Evolutionary conservation across 2,113 vertebrate genomes (phyloP).

Genomic region (Gnathonemus echidnorhynchus): DNA sequence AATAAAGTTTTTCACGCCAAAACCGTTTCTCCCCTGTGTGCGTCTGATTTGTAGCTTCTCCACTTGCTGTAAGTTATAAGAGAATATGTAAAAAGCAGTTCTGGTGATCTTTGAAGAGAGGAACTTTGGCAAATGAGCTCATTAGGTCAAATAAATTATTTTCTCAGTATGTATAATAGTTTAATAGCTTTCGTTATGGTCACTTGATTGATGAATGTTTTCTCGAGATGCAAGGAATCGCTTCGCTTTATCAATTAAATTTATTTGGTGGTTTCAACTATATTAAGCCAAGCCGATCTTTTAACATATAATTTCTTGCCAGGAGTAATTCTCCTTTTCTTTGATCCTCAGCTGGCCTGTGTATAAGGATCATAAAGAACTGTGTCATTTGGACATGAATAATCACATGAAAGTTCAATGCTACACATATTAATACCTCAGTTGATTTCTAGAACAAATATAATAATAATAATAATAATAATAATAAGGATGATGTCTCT

Average conservation of each 20-base stretch:
- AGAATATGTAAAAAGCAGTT: not conserved
- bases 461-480: not conserved
- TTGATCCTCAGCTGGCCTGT: slow-evolving; percentile 62
- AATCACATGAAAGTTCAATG: slow-evolving; percentile 49
- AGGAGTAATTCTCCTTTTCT: slow-evolving; percentile 53
- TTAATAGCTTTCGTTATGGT: slow-evolving; percentile 33
- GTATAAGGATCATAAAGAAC: slow-evolving; percentile 66
- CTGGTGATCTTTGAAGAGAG: not conserved
- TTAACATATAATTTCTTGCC: slow-evolving; percentile 61
- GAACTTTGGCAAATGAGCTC: slow-evolving; percentile 5
- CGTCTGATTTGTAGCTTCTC: not conserved
- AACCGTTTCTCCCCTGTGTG: not conserved
- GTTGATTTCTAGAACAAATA: not conserved
- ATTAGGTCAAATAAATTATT: slow-evolving; percentile 21
- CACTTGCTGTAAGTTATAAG: not conserved
- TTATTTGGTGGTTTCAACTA: slow-evolving; percentile 57
- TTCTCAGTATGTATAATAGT: slow-evolving; percentile 30
- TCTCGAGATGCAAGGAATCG: slow-evolving; percentile 44
- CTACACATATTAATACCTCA: not conserved
- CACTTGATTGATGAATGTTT: slow-evolving; percentile 46
- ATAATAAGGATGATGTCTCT: not conserved
- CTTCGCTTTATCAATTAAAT: slow-evolving; percentile 54
- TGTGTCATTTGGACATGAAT: slow-evolving; percentile 43
- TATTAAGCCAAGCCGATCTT: slow-evolving; percentile 54
- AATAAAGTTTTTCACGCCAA: not conserved